Evolutionary conservation across 2,888 invertebrate genomes (phyloP).

Genomic region (Drosophila meridionalis): DNA sequence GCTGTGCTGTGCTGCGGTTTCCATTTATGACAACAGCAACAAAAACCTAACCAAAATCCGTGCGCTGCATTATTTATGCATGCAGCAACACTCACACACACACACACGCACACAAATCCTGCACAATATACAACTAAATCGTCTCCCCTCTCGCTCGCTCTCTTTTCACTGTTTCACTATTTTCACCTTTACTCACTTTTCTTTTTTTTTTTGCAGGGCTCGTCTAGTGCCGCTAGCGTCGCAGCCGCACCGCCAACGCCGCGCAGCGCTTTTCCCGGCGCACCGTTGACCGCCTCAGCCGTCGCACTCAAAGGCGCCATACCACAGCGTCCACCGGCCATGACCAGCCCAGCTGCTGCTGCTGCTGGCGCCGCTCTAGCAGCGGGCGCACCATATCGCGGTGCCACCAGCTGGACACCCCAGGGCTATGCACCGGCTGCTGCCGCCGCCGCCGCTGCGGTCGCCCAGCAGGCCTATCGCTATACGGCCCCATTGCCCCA

Average conservation of each 20-base stretch:
- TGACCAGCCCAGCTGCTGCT: constrained; percentile 85
- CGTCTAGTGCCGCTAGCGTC: constrained; percentile 80
- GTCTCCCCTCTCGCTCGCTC: constrained; percentile 6
- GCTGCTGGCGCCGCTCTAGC: constrained; percentile 85
- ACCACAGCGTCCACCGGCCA: constrained; percentile 84
- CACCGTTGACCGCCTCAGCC: constrained; percentile 84
- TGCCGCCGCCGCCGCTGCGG: constrained; percentile 84
- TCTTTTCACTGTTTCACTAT: not conserved
- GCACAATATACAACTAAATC: not conserved
- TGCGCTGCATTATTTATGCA: constrained; percentile 58
- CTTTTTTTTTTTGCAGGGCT: constrained; percentile 52
- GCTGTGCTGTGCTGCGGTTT: constrained; percentile 61
- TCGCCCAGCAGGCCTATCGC: constrained; percentile 84
- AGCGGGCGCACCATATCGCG: constrained; percentile 85
- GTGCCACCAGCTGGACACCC: constrained; percentile 85
- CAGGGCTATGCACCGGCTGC: constrained; percentile 85
- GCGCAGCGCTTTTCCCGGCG: constrained; percentile 85
- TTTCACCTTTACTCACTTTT: constrained; percentile 1
- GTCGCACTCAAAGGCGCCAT: constrained; percentile 84
- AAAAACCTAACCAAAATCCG: constrained; percentile 27
- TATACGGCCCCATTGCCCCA: constrained; percentile 85
- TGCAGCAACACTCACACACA: constrained; percentile 34
- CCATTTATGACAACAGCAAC: constrained; percentile 52
- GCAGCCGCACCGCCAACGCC: constrained; percentile 81
- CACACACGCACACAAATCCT: not conserved